Evolutionary conservation across 1,140 invertebrate species (phyloP), one percentile per base, ranked within the genome.

Genomic region (Anagrus nilaparvatae): DNA sequence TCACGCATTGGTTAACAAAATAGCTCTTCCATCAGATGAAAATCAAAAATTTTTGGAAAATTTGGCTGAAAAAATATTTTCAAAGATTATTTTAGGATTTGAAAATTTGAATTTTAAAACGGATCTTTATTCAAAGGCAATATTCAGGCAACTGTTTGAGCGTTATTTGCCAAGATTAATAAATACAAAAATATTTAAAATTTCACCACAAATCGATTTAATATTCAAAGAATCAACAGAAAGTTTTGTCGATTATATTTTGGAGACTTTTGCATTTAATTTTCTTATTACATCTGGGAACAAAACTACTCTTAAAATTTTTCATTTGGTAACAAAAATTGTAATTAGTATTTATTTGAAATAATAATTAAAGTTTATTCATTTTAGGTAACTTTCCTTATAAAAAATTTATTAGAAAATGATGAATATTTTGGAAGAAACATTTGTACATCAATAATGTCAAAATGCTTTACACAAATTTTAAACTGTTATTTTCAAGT

Each of bases 101-200:
- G 61, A 63, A 36, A 43, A 48, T 37, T 41, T 65, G 5, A 55
- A 56, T 34, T n/a, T 58, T n/a, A 56, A 56, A 40, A 48, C 48
- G 20, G 63, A 67, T 21, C 49, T 61, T 28, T 48, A 50, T 13
- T 41, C 67, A n/a, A 60, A 64, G 43, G 46, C 46, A 1, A 9
- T 67, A 28, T 44, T 62, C 5, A 48, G 55, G 45, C 54, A 60
- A 44, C 49, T 69, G 8, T 63, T 67, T 17, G 61, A 66, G 24
- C 48, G 53, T 2, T 69, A 67, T 40, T 47, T 67, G 24, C 58
- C 65, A 8, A 30, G 65, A 13, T 48, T 69, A 21, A 40, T 67
- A 14, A 60, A 43, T 8, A 4, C 36, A 6, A 44, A 54, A 6
- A 2, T 49, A 67, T 4, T 37, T 58, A 5, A 57, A 59, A 17